phyloP scores from a whole-genome alignment of 2,113 vertebrate genomes.

The Alces alces region DNA sequence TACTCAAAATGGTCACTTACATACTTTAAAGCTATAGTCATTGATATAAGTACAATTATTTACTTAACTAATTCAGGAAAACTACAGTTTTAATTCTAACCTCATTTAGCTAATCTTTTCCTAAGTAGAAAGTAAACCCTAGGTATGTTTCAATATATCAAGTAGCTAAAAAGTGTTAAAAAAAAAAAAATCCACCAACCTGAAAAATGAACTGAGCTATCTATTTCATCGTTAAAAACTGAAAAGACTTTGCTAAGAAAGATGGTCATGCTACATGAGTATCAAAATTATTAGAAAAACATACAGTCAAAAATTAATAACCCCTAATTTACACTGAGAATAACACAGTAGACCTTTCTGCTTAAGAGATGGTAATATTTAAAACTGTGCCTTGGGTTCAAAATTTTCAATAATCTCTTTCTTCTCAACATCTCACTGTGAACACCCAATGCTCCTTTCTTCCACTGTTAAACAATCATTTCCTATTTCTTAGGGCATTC shows the following conservation, averaged over 20 bases:
- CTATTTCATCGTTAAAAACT: neutral
- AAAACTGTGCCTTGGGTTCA: neutral
- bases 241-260: neutral
- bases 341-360: neutral
- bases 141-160: neutral
- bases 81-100: neutral
- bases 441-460: neutral
- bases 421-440: neutral
- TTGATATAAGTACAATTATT: neutral
- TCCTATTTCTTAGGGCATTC: neutral
- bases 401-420: neutral
- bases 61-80: neutral
- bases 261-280: neutral
- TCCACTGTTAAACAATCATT: neutral
- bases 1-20: neutral
- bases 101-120: neutral
- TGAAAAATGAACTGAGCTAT: neutral
- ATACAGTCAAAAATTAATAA: neutral
- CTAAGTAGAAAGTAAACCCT: neutral
- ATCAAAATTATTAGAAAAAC: neutral
- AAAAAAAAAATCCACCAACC: neutral
- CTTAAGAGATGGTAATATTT: neutral
- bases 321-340: neutral
- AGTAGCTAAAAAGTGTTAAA: neutral
- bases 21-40: neutral